Base-by-base conservation (phyloP, 2,113 vertebrate genomes). In the Neopipo cinnamomea region DNA sequence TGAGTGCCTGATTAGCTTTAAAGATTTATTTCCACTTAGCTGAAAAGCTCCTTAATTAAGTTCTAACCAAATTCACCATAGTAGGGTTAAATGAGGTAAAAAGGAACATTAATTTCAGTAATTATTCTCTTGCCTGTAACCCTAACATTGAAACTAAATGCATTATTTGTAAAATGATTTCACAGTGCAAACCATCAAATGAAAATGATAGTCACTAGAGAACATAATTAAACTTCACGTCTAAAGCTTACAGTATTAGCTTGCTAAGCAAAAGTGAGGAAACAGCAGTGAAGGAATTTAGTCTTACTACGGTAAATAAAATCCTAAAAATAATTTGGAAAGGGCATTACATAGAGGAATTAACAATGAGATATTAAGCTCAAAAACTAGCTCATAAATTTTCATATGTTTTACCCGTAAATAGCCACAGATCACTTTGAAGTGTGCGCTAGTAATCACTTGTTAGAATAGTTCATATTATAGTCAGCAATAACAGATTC, bases 161-260 rank as follows among this genome's bases (percentile, higher is more conserved):
- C 23, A 33, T 82, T 92, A 90, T 95, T 97, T 91, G 44, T 59
- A 94, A 96, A 90, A 85, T 58, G 8, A 73, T 66, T 94, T 92
- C 53, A 86, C 33, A 85, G 24, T 82, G 53, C 46, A 83, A 87
- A 90, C 42, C 31, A 73, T 90, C 89, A 95, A 84, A 86, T 85
- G 53, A 76, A 49, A 90, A 84, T 42, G 53, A 59, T 35, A 84
- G 68, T 88, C 91, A 95, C 83, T 75, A 77, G 21, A 89, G 42
- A 95, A 78, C 22, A 47, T 80, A 89, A 83, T 91, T 92, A 81
- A 59, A 65, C 50, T 87, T 74, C 23, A 35, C 58, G 33, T 70
- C 56, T 84, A 76, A 90, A 61, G 58, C 49, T 61, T 79, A 66
- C 0, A 4, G 20, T 73, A 67, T 79, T 82, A 67, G 19, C 25